Evolutionary conservation across 2,797 vertebrate genomes (phyloP), one percentile per base, ranked within the genome.

Genomic region (Thalassophryne amazonica): DNA sequence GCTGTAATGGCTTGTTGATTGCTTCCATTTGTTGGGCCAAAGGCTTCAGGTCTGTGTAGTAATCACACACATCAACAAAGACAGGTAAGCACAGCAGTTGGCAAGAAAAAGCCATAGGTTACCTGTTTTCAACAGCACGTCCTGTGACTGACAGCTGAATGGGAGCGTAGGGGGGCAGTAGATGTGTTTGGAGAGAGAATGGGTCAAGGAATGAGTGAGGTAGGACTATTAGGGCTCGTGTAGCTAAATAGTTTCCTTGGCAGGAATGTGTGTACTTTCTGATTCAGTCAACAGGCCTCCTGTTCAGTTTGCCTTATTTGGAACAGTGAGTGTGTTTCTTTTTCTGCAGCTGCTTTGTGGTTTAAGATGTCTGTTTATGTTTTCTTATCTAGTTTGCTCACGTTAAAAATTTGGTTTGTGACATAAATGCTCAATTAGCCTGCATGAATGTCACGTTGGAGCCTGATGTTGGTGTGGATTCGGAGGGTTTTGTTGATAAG

Each of bases 1-100:
- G 61, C 66, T 51, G 50, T 77, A 80, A 72, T 77, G 52, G 74
- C 73, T 70, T 78, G 62, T 60, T 79, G 76, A 83, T 85, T 82
- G 75, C 67, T 56, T 73, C 79, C 67, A 76, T 77, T 83, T 82
- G 58, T 71, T 62, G 36, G 53, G 52, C 62, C 28, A 69, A 71
- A 76, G 56, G 53, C 61, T 35, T 67, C 69, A 31, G 31, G 51
- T 49, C 51, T 61, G 53, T 55, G 45, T 58, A 39, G 43, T 60
- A 57, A 61, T 69, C 50, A 56, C 67, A 47, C 48, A 66, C 43
- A 34, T 51, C 18, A 22, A 25, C 43, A 33, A 25, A 23, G 18
- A 57, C 48, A 53, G 38, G 32, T 49, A 20, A 29, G 30, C 37
- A 19, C 11, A 58, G 17, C 25, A 58, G 34, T 33, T 23, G 38